Percentiles rank a stretch among this genome's conserved stretches.
phyloP scores from a whole-genome alignment of 2,797 vertebrate genomes.

The Myotis myotis region DNA sequence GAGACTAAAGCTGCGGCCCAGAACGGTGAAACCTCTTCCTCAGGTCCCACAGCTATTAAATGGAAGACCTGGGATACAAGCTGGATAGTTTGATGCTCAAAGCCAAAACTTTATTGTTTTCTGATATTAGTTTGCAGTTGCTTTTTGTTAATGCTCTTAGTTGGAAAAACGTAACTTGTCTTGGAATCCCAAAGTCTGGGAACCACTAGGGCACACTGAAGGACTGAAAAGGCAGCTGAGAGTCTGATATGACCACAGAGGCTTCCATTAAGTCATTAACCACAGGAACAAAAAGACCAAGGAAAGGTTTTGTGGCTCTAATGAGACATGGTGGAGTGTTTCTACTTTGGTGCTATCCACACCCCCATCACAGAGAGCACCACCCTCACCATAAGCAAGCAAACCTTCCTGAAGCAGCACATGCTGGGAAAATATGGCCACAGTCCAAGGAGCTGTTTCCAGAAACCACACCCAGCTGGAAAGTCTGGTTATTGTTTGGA shows the following conservation, averaged over 20 bases:
- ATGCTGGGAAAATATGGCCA: conserved; percentile 44
- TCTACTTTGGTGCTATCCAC: background rate
- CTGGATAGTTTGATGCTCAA: background rate
- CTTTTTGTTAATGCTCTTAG: background rate
- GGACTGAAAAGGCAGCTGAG: background rate
- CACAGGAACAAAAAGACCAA: background rate
- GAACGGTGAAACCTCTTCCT: background rate
- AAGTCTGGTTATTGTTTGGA: conserved; percentile 69
- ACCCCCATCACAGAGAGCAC: background rate
- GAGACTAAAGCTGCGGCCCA: background rate
- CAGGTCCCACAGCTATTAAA: background rate
- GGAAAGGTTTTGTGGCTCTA: background rate
- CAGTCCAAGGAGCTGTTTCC: conserved; percentile 65
- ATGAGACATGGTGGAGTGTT: background rate
- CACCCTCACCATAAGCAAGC: background rate
- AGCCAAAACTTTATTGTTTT: background rate
- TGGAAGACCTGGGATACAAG: background rate
- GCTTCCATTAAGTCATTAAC: background rate
- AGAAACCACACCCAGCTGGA: conserved; percentile 69
- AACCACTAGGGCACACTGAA: background rate
- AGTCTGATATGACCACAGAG: background rate
- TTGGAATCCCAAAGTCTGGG: background rate
- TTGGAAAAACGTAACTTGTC: background rate
- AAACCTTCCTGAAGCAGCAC: conserved; percentile 25
- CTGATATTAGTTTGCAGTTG: background rate